Evolutionary conservation across 1,140 invertebrate genomes (phyloP).

Genomic region (Heliconius hermathena): DNA sequence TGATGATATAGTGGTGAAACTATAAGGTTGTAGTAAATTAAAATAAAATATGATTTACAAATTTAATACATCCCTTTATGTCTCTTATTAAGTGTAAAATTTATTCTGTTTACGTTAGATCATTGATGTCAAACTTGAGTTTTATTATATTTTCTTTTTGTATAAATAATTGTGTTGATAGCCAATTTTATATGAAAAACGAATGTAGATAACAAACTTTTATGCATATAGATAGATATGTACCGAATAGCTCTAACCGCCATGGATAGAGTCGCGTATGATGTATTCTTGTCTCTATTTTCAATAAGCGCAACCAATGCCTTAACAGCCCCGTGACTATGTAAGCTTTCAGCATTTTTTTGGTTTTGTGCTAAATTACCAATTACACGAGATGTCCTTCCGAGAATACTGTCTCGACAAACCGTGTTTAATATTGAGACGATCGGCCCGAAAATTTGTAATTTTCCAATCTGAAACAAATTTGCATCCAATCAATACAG

Average conservation of each 20-base stretch:
- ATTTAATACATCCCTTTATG: neutral
- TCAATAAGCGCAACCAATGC: conserved; percentile 71
- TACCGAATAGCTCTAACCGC: conserved; percentile 81
- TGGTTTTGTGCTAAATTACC: conserved; percentile 75
- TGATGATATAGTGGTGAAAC: neutral
- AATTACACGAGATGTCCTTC: conserved; percentile 74
- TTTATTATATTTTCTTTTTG: neutral
- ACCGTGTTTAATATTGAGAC: conserved; percentile 75
- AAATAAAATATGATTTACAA: neutral
- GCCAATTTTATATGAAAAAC: neutral
- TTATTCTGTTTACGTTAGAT: neutral
- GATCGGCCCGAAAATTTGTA: conserved; percentile 66
- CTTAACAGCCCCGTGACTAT: conserved; percentile 70
- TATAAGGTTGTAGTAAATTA: neutral
- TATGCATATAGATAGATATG: conserved; percentile 24
- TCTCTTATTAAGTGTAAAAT: neutral
- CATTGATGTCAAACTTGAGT: neutral
- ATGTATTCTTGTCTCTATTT: conserved; percentile 72
- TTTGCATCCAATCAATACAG: conserved; percentile 38
- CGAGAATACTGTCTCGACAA: conserved; percentile 74
- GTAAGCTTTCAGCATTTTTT: conserved; percentile 71
- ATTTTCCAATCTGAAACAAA: conserved; percentile 69
- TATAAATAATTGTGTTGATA: neutral
- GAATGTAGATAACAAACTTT: neutral
- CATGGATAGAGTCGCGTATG: conserved; percentile 77